These are phyloP conservation scores for Mycetomoellerius zeteki DNA, from an alignment of 1,140 invertebrate species.

Conservation along the genomic window DNA sequence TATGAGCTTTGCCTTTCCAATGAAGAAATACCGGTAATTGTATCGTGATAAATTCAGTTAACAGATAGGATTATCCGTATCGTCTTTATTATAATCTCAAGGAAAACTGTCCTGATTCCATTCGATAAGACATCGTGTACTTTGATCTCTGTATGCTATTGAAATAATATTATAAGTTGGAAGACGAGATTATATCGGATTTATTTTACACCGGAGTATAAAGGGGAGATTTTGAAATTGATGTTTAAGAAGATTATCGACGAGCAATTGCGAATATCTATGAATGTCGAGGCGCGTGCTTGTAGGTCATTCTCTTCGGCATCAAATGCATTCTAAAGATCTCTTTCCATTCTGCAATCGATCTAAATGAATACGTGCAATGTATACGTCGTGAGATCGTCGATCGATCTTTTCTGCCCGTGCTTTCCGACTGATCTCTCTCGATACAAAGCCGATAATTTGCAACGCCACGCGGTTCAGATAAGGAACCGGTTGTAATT, in stretches of 20 bases:
- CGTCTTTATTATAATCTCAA: background rate
- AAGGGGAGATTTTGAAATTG: background rate
- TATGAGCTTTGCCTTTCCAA: background rate
- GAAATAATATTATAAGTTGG: constrained; percentile 6
- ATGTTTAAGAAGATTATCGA: constrained; percentile 6
- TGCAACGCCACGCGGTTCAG: constrained; percentile 49
- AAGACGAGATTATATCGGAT: background rate
- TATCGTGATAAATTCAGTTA: background rate
- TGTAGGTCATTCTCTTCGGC: background rate
- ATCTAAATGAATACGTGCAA: constrained; percentile 37
- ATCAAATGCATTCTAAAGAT: background rate
- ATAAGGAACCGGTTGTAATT: constrained; percentile 62
- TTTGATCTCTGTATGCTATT: constrained; percentile 1
- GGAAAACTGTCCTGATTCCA: background rate
- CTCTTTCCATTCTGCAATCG: constrained; percentile 8
- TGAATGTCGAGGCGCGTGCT: background rate
- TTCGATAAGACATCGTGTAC: background rate
- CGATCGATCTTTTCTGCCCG: constrained; percentile 47
- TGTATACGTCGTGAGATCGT: background rate
- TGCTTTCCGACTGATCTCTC: constrained; percentile 53
- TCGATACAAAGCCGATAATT: constrained; percentile 63
- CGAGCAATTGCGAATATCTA: background rate
- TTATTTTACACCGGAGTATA: background rate
- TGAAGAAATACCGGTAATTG: background rate
- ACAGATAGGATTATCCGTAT: constrained; percentile 1